Conservation (phyloP, 2,113 vertebrate genomes). For the Recurvirostra avosetta region DNA sequence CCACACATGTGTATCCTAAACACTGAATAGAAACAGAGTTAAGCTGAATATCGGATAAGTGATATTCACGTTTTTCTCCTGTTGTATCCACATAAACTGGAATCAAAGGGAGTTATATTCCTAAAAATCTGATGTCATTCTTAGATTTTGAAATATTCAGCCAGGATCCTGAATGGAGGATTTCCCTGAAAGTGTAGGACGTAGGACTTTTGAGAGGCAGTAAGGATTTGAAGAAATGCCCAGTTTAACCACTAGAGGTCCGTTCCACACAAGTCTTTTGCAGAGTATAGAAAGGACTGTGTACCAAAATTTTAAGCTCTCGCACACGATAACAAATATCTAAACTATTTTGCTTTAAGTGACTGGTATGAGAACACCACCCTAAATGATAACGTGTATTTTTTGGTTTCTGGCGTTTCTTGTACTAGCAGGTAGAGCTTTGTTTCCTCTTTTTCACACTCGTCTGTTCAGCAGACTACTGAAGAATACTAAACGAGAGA, state of each 20-base stretch:
- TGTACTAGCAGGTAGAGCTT: neutral
- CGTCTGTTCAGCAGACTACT: neutral
- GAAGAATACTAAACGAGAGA: neutral
- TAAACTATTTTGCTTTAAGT: neutral
- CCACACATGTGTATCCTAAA: neutral
- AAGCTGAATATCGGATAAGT: neutral
- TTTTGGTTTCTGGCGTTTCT: neutral
- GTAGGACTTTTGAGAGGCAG: rapidly evolving
- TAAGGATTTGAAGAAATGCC: neutral
- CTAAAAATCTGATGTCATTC: neutral
- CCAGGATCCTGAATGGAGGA: neutral
- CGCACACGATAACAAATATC: neutral
- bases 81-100: neutral
- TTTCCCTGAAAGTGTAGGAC: neutral
- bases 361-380: neutral
- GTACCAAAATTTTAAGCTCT: neutral
- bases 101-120: neutral
- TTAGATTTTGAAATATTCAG: neutral
- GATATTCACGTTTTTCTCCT: neutral
- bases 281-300: neutral
- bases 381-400: neutral
- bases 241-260: neutral
- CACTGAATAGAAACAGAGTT: neutral
- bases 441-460: neutral
- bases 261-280: neutral